Conservation (phyloP, 92 coral and sea anemone genomes). For the Epizoanthus rinbou region DNA sequence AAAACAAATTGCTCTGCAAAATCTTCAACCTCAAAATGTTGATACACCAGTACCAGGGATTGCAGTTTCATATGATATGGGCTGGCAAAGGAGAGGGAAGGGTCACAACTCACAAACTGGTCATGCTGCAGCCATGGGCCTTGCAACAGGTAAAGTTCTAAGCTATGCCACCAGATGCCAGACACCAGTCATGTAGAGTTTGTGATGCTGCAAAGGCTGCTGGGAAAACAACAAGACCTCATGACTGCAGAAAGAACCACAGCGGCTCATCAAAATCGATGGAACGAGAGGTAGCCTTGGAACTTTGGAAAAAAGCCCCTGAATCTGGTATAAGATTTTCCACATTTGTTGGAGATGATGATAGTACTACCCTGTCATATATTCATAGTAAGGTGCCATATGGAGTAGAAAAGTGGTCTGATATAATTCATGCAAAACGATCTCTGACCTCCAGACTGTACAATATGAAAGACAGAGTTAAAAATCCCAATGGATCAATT, state of each 20-base stretch:
- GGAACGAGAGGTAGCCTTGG: slow-evolving; percentile 61
- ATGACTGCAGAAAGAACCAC: slow-evolving; percentile 66
- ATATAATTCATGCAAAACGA: slow-evolving; percentile 58
- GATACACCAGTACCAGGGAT: slow-evolving; percentile 10
- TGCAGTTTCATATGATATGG: slow-evolving; percentile 71
- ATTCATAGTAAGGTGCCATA: slow-evolving; percentile 57
- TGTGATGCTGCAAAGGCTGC: slow-evolving; percentile 43
- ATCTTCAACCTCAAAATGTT: slow-evolving; percentile 48
- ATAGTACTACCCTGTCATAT: slow-evolving; percentile 64
- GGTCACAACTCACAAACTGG: slow-evolving; percentile 65
- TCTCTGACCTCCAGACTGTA: slow-evolving; percentile 58
- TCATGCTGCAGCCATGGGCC: slow-evolving; percentile 65
- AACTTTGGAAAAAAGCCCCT: slow-evolving; percentile 48
- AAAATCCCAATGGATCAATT: slow-evolving; percentile 54
- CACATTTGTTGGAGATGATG: slow-evolving; percentile 66
- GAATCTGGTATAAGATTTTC: slow-evolving; percentile 56
- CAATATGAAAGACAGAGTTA: slow-evolving; percentile 54
- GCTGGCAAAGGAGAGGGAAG: slow-evolving; percentile 71
- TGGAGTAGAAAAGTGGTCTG: slow-evolving; percentile 65
- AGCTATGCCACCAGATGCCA: slow-evolving; percentile 56
- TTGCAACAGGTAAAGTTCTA: slow-evolving; percentile 55
- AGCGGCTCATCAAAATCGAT: slow-evolving; percentile 68
- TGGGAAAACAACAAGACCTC: slow-evolving; percentile 34
- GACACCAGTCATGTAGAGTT: slow-evolving; percentile 50
- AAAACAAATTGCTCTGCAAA: slow-evolving; percentile 38